phyloP scores from a whole-genome alignment of 1,140 invertebrate species.

The Steinernema khuongi region DNA sequence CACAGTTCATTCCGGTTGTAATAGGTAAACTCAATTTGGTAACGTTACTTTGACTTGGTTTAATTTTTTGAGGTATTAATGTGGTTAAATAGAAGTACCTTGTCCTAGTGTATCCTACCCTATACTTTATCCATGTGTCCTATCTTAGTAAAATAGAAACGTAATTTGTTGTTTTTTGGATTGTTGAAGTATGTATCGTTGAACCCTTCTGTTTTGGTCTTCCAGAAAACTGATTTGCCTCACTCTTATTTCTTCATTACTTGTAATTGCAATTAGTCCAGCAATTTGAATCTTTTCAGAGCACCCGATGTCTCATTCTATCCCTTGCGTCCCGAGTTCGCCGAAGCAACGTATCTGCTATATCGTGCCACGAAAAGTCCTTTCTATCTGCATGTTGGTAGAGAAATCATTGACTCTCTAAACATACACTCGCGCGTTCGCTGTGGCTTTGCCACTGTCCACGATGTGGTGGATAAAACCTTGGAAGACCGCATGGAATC shows the following conservation, averaged over 20 bases:
- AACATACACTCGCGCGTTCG: constrained; percentile 60
- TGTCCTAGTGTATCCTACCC: no score
- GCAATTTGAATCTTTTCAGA: constrained; percentile 35
- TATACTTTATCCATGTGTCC: no score
- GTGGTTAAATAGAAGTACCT: no score
- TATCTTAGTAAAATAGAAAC: no score
- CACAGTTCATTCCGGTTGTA: no score
- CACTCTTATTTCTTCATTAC: constrained; percentile 16
- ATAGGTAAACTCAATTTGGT: no score
- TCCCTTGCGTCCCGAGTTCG: constrained; percentile 68
- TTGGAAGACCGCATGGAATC: constrained; percentile 98
- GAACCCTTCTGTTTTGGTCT: no score
- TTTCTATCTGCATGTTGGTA: constrained; percentile 70
- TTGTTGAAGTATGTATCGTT: no score
- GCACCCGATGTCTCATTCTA: constrained; percentile 69
- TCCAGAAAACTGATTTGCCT: constrained; percentile 21
- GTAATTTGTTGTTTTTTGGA: constrained; percentile 13
- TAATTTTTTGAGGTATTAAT: no score
- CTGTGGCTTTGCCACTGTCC: constrained; percentile 70
- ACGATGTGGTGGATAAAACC: constrained; percentile 79
- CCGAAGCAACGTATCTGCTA: constrained; percentile 70
- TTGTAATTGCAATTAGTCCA: no score
- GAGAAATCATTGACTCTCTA: constrained; percentile 67
- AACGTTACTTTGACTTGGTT: no score
- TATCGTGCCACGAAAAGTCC: constrained; percentile 71